A percentile compares a stretch with the other conserved stretches of the same genome.
Conservation (phyloP, 2,797 vertebrate species). For the Sandelia bainsii region DNA sequence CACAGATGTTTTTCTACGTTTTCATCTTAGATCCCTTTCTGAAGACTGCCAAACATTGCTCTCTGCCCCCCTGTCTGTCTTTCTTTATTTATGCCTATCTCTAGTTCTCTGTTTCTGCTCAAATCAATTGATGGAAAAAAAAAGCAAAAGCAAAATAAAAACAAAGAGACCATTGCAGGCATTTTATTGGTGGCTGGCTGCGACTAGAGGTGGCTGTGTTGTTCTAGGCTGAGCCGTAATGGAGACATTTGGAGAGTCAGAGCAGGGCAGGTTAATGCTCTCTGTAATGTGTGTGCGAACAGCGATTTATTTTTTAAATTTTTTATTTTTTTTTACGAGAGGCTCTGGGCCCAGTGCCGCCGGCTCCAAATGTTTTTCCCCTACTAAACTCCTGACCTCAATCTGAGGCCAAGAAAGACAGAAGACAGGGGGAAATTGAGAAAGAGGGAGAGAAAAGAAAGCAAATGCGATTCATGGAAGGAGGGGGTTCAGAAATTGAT, state of each 20-base stretch:
- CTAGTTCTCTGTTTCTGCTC: constrained; percentile 66
- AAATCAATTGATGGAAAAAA: constrained; percentile 60
- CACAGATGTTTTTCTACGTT: constrained; percentile 53
- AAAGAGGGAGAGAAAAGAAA: constrained; percentile 53
- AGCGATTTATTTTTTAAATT: constrained; percentile 66
- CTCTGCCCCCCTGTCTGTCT: constrained; percentile 64
- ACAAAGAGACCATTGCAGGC: constrained; percentile 36
- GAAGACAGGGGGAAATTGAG: constrained; percentile 57
- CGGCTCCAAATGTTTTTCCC: constrained; percentile 83
- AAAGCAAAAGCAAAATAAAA: not conserved
- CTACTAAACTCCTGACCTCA: constrained; percentile 87
- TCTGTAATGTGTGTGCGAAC: constrained; percentile 79
- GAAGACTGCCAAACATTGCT: constrained; percentile 64
- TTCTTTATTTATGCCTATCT: constrained; percentile 53
- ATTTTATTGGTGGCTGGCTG: constrained; percentile 67
- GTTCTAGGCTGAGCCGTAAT: constrained; percentile 75
- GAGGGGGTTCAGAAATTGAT: constrained; percentile 42
- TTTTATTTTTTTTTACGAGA: constrained; percentile 52
- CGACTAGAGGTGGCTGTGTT: constrained; percentile 63
- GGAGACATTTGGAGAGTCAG: constrained; percentile 78
- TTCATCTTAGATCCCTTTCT: constrained; percentile 71
- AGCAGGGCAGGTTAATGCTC: constrained; percentile 82
- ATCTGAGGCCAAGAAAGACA: constrained; percentile 80
- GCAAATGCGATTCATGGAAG: constrained; percentile 58
- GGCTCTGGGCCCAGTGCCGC: constrained; percentile 81